Evolutionary conservation across 2,113 vertebrate genomes (phyloP), one percentile per base, ranked within the genome.

Genomic region (Malaclemys terrapin): DNA sequence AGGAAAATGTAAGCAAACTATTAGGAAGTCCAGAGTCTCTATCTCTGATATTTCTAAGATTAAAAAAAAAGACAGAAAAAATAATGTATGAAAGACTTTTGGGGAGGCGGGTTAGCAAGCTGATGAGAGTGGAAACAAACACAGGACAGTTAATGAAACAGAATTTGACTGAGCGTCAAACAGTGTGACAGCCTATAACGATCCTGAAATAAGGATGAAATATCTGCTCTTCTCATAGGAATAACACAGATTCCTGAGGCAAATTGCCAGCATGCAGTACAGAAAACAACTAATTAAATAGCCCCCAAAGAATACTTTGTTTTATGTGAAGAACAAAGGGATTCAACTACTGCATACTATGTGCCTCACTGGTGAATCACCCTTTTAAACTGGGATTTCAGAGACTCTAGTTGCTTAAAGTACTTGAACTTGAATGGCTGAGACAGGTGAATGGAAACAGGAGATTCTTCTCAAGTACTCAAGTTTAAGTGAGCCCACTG

Each of bases 51-150:
- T n/a, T n/a, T 19, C 35, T 69, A 69, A 69, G 7, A 69, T n/a
- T 69, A n/a, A 69, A 35, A 69, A 65, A 65, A 62, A 35, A 65
- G 31, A 16, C 7, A 35, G 31, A 12, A 35, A 31, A 35, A 27
- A 56, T 47, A 75, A 56, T 13, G 69, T 72, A 19, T 89, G 38
- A 91, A 87, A 82, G 42, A 85, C 38, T 76, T 69, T 69, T 72
- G 81, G 89, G 56, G 87, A 95, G 65, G 49, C 88, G 85, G 53
- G 38, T 92, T 87, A 91, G 69, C 24, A 6, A 75, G 83, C 57
- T 95, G 92, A 91, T 88, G 91, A 76, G 91, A 82, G 56, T 85
- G 91, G 45, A 92, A 94, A 95, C 79, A 93, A 95, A 95, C n/a
- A 12, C 85, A 50, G 75, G 80, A 85, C 75, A 93, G 85, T 59